Percentiles rank a stretch among this genome's conserved stretches.
phyloP scores from a whole-genome alignment of 92 coral and sea anemone genomes.

The Zoanthus sansibaricus region DNA sequence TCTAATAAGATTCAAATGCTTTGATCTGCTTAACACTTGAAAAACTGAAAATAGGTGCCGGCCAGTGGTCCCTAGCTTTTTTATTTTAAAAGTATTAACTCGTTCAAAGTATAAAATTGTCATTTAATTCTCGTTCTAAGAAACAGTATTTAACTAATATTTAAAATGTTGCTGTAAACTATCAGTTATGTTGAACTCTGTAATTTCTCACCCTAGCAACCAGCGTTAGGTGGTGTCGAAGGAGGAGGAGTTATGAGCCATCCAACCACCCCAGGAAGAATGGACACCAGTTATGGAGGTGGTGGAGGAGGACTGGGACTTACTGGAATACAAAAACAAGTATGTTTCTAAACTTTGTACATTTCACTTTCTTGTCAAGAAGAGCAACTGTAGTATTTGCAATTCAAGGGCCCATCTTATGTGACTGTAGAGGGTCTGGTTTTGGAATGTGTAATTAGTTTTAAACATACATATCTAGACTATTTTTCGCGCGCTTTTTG shows the following conservation, averaged over 20 bases:
- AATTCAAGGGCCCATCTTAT: neutral
- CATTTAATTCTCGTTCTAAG: no score
- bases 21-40: no score
- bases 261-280: conserved; percentile 72
- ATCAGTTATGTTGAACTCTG: no score
- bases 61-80: no score
- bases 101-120: no score
- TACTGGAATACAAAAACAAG: conserved; percentile 78
- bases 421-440: neutral
- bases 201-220: neutral
- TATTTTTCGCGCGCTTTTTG: no score
- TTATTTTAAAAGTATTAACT: no score
- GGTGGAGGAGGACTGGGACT: conserved; percentile 80
- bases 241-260: conserved; percentile 24
- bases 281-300: conserved; percentile 77
- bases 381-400: neutral
- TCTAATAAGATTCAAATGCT: no score
- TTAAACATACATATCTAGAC: no score
- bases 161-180: no score
- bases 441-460: neutral
- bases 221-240: neutral
- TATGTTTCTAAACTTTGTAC: conserved; percentile 10
- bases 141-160: no score
- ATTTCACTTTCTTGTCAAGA: neutral
- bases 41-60: no score